phyloP scores from a whole-genome alignment of 2,888 invertebrate species.

The Oscheius onirici region DNA sequence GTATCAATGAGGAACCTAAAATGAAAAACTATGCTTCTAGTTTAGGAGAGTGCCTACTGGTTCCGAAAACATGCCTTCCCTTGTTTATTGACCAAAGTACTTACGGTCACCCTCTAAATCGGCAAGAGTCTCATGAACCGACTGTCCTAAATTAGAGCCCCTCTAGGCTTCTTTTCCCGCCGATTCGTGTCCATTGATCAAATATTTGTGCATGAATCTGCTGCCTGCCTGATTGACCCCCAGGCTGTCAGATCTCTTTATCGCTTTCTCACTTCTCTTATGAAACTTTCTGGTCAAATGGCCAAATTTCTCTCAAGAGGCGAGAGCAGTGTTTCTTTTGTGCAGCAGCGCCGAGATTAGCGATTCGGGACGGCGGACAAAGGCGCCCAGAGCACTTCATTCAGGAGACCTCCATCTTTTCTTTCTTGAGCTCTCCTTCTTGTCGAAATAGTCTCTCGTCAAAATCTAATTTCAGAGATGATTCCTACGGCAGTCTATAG shows the following conservation, averaged over 20 bases:
- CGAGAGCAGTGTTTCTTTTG: conserved; percentile 30
- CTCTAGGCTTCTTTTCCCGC: conserved; percentile 5
- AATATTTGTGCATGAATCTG: conserved; percentile 33
- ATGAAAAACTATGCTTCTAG: too few species aligned
- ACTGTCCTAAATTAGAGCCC: not conserved
- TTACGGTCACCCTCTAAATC: too few species aligned
- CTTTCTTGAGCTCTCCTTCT: not conserved
- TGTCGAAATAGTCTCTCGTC: not conserved
- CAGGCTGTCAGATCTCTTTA: conserved; percentile 17
- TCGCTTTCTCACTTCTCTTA: not conserved
- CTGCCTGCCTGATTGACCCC: too few species aligned
- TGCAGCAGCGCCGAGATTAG: conserved; percentile 31
- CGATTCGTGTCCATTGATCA: conserved; percentile 34
- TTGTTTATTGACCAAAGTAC: too few species aligned
- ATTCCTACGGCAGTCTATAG: conserved; percentile 61
- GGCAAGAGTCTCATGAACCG: too few species aligned
- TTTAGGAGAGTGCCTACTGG: too few species aligned
- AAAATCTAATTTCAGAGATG: conserved; percentile 38
- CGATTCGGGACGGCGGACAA: conserved; percentile 31
- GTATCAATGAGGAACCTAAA: too few species aligned
- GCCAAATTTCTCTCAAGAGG: not conserved
- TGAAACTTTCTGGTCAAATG: not conserved
- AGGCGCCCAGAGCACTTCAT: conserved; percentile 31
- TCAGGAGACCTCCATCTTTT: conserved; percentile 1
- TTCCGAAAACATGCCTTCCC: too few species aligned